Evolutionary conservation across 2,113 vertebrate species (phyloP).

Genomic region (Protomyctophum bolini): DNA sequence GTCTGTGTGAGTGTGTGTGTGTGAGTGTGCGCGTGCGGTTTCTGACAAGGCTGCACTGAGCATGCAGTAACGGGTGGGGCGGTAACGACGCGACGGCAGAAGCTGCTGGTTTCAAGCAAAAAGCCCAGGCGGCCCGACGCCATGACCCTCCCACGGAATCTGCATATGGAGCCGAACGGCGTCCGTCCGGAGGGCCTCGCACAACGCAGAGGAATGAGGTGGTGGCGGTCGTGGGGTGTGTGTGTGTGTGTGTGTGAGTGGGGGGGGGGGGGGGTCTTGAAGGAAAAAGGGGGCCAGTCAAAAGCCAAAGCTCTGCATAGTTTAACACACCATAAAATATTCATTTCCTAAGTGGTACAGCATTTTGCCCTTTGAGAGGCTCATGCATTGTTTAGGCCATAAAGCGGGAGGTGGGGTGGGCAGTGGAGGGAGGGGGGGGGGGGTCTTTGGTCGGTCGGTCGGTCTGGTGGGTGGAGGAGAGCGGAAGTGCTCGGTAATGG

Average conservation of each 20-base stretch:
- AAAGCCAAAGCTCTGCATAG: constrained; percentile 60
- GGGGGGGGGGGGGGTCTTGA: constrained; percentile 10
- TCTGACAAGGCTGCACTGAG: too few relatives aligned
- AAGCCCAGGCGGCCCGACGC: too few relatives aligned
- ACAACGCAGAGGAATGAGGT: neutral
- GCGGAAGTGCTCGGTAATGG: constrained; percentile 63
- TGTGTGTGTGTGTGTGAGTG: neutral
- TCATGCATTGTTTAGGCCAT: constrained; percentile 76
- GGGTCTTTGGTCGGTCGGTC: neutral
- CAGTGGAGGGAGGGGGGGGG: neutral
- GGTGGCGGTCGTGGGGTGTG: too few relatives aligned
- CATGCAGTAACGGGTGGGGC: too few relatives aligned
- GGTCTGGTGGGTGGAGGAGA: constrained; percentile 43
- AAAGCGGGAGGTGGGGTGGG: constrained; percentile 27
- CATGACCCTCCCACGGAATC: too few relatives aligned
- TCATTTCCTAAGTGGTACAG: constrained; percentile 80
- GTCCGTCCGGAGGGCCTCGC: too few relatives aligned
- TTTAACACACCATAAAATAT: constrained; percentile 80
- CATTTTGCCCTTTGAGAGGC: constrained; percentile 75
- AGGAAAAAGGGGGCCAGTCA: constrained; percentile 43
- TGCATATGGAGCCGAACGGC: too few relatives aligned
- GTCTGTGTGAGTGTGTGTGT: too few relatives aligned
- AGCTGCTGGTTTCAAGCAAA: too few relatives aligned
- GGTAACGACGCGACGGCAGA: too few relatives aligned
- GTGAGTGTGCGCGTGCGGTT: too few relatives aligned